Percentiles rank a stretch among this genome's conserved stretches.
Evolutionary conservation across 2,113 vertebrate genomes (phyloP).

Genomic region (Nanorana parkeri): DNA sequence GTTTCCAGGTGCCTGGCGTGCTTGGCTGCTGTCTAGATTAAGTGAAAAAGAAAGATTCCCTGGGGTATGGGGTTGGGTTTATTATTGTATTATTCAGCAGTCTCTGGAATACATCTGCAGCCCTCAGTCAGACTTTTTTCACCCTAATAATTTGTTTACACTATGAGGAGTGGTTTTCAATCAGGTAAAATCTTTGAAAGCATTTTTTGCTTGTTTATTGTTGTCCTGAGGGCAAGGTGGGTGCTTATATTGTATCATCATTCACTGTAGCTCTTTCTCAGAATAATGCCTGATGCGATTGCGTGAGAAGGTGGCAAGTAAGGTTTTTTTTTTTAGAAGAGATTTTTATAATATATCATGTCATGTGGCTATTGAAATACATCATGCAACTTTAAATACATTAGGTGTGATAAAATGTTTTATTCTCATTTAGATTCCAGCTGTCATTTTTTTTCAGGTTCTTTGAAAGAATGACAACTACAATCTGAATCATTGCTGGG

Average conservation of each 20-base stretch:
- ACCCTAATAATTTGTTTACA: slow-evolving; percentile 32
- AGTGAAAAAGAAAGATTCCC: slow-evolving; percentile 15
- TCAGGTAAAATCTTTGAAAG: slow-evolving; percentile 36
- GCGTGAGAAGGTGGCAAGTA: not conserved
- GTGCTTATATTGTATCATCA: slow-evolving; percentile 26
- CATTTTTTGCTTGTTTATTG: slow-evolving; percentile 45
- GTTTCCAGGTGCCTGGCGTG: slow-evolving; percentile 48
- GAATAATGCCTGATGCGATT: slow-evolving; percentile 19
- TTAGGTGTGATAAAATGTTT: too few relatives aligned
- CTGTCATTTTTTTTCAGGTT: too few relatives aligned
- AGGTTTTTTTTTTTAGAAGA: not conserved
- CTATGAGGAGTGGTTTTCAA: slow-evolving; percentile 31
- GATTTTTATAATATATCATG: not conserved
- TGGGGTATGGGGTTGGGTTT: slow-evolving; percentile 14
- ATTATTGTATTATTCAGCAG: slow-evolving; percentile 23
- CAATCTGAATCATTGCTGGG: not conserved
- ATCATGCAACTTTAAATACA: too few relatives aligned
- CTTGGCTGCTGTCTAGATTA: slow-evolving; percentile 30
- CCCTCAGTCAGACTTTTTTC: slow-evolving; percentile 33
- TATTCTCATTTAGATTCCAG: too few relatives aligned
- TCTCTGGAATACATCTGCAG: slow-evolving; percentile 39
- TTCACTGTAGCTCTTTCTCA: slow-evolving; percentile 36
- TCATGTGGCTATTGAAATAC: too few relatives aligned
- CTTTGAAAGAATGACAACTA: too few relatives aligned
- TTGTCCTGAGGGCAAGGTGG: slow-evolving; percentile 16